Evolutionary conservation across 2,888 invertebrate species (phyloP).

Genomic region (Hydraecia micacea): DNA sequence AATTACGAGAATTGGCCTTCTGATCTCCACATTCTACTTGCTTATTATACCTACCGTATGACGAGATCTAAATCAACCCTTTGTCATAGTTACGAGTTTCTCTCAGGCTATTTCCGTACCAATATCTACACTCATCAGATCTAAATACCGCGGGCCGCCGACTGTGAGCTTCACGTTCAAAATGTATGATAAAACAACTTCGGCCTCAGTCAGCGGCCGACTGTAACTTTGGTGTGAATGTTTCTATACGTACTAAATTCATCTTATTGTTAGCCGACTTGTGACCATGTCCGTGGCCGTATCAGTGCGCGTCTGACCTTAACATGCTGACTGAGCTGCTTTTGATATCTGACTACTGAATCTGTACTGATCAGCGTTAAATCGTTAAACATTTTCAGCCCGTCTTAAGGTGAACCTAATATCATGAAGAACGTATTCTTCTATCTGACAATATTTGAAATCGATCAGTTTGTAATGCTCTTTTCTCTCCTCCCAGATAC

Average conservation of each 20-base stretch:
- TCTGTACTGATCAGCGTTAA: no score
- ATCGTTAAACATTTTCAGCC: neutral
- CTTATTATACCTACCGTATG: neutral
- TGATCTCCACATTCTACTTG: neutral
- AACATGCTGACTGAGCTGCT: neutral
- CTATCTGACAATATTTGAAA: neutral
- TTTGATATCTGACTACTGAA: neutral
- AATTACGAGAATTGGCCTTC: no score
- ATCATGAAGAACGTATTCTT: neutral
- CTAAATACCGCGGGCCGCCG: neutral
- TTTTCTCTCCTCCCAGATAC: slow-evolving; percentile 74
- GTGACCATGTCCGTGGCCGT: no score
- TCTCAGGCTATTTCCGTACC: neutral
- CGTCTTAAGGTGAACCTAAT: neutral
- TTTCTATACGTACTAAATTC: no score
- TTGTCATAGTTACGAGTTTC: neutral
- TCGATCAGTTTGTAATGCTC: no score
- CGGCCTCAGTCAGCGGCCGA: no score
- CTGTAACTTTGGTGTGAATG: no score
- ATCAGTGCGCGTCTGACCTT: no score
- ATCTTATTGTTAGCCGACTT: no score
- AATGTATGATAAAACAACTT: no score
- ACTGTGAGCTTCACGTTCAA: neutral
- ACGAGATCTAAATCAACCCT: neutral
- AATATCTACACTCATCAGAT: neutral